Evolutionary conservation across 2,888 invertebrate genomes (phyloP).

Genomic region (Anthophora plumipes): DNA sequence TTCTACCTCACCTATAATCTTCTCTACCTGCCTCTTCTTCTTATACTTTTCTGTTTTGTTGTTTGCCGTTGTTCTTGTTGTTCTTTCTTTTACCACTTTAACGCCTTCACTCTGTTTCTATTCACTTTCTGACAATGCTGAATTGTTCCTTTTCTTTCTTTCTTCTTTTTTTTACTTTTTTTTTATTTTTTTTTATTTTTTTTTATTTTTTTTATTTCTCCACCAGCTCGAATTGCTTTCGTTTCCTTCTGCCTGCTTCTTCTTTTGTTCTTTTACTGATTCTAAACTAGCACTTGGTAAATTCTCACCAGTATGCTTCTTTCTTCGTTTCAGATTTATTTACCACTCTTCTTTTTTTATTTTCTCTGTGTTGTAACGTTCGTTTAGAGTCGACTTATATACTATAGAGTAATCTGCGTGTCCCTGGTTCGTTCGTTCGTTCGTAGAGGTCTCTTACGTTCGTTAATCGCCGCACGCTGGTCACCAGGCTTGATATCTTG

Average conservation of each 20-base stretch:
- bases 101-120: too few relatives aligned
- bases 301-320: conserved; percentile 1
- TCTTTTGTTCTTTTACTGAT: too few relatives aligned
- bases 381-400: conserved; percentile 24
- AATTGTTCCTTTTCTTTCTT: too few relatives aligned
- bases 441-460: conserved; percentile 34
- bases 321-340: conserved; percentile 2
- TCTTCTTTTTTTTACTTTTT: too few relatives aligned
- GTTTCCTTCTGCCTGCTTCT: conserved; percentile 60
- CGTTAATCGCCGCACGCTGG: conserved; percentile 65
- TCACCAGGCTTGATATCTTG: conserved; percentile 51
- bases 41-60: conserved; percentile 33
- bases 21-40: conserved; percentile 71
- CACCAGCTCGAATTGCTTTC: conserved; percentile 65
- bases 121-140: too few relatives aligned
- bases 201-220: conserved; percentile 46
- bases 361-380: conserved; percentile 19
- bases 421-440: conserved; percentile 24
- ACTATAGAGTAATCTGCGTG: conserved; percentile 23
- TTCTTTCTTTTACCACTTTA: background rate
- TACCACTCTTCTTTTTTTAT: conserved; percentile 8
- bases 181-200: too few relatives aligned
- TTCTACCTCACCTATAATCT: conserved; percentile 87
- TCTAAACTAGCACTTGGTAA: conserved; percentile 1
- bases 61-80: too few relatives aligned